A percentile compares a stretch with the other conserved stretches of the same genome.
phyloP scores from a whole-genome alignment of 1,140 invertebrate genomes.

The Pomacea maculata region DNA sequence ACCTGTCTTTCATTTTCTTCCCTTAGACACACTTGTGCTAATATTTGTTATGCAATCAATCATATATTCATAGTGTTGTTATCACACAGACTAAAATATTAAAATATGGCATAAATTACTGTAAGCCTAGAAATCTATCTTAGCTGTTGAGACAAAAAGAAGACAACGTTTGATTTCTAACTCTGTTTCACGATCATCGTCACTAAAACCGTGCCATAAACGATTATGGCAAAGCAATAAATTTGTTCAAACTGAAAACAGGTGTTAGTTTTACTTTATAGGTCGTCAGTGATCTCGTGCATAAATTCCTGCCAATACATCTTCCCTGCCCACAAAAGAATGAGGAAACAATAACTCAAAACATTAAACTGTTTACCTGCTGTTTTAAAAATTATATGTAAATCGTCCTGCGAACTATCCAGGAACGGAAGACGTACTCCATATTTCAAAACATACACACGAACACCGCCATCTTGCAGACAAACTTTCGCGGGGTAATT shows the following conservation, averaged over 20 bases:
- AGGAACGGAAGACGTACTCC: not conserved
- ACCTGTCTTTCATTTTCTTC: no score
- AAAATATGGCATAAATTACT: no score
- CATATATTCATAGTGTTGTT: no score
- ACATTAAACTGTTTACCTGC: not conserved
- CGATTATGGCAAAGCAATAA: not conserved
- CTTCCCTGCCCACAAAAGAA: not conserved
- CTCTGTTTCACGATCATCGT: no score
- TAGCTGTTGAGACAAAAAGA: no score
- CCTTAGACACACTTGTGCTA: no score
- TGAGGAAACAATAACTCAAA: not conserved
- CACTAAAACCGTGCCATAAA: not conserved
- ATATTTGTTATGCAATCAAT: no score
- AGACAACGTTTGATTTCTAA: no score
- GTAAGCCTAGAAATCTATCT: no score
- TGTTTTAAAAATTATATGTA: not conserved
- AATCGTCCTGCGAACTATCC: not conserved
- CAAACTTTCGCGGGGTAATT: slow-evolving; percentile 23
- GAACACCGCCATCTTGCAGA: slow-evolving; percentile 15
- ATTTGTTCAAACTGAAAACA: not conserved
- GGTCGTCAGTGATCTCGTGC: not conserved
- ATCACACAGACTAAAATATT: no score
- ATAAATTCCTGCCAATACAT: not conserved
- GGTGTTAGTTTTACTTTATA: not conserved
- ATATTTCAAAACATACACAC: not conserved